A percentile compares a stretch with the other conserved stretches of the same genome.
These are phyloP conservation scores for Gasterosteus nipponicus DNA, from an alignment of 2,113 vertebrate genomes.

Conservation along the genomic window DNA sequence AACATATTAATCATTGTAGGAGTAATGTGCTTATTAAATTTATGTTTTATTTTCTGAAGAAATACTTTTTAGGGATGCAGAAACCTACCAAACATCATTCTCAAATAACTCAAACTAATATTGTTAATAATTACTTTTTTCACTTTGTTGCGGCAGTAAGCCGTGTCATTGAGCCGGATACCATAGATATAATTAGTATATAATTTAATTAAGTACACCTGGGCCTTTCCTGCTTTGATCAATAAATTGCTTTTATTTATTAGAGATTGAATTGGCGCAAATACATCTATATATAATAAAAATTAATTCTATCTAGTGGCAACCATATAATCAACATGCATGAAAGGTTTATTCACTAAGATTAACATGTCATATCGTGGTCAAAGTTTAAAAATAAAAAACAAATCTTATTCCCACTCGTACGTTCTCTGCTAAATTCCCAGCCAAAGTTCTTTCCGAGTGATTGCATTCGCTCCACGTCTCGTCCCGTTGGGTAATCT, in stretches of 20 bases:
- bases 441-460: slow-evolving; percentile 31
- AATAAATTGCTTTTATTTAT: background rate
- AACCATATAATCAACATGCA: background rate
- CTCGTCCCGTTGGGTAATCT: slow-evolving; percentile 52
- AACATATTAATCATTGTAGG: background rate
- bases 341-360: background rate
- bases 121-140: background rate
- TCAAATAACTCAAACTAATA: background rate
- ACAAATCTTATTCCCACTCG: background rate
- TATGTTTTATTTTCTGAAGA: too few species aligned
- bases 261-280: background rate
- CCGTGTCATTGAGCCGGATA: background rate
- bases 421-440: slow-evolving; percentile 14
- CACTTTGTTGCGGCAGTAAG: background rate
- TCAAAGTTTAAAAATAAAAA: background rate
- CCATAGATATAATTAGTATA: background rate
- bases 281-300: background rate
- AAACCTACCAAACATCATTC: background rate
- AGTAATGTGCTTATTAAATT: background rate
- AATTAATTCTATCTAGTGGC: background rate
- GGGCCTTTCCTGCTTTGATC: background rate
- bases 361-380: background rate
- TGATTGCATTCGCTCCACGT: slow-evolving; percentile 38
- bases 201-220: slow-evolving; percentile 3
- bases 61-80: background rate